A percentile compares a stretch with the other conserved stretches of the same genome.
These are phyloP conservation scores for Tolypeutes matacus DNA, from an alignment of 2,797 vertebrate genomes.

Conservation along the genomic window DNA sequence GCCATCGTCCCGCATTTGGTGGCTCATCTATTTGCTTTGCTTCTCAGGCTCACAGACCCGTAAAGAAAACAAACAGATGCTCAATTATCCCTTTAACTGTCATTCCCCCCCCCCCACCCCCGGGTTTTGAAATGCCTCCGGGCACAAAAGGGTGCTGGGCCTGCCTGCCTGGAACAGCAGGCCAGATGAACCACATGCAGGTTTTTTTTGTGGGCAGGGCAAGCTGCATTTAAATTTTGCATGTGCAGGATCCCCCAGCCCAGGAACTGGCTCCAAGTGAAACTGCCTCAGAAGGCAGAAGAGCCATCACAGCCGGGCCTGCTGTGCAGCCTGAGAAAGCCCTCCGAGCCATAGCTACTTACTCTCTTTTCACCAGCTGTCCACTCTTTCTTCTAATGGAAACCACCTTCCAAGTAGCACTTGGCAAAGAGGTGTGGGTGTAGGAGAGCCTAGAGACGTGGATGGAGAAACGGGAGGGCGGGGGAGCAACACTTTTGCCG, in stretches of 20 bases:
- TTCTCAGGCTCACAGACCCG: not conserved
- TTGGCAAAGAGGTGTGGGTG: not conserved
- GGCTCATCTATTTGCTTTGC: slow-evolving; percentile 19
- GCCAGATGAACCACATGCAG: not conserved
- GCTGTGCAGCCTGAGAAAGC: not conserved
- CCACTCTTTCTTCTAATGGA: not conserved
- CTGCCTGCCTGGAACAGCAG: not conserved
- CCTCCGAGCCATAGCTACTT: not conserved
- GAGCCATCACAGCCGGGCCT: not conserved
- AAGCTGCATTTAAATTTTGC: slow-evolving; percentile 62
- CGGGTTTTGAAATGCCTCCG: not conserved
- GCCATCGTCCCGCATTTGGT: slow-evolving; percentile 37
- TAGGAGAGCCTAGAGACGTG: not conserved
- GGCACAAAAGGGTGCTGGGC: slow-evolving; percentile 11
- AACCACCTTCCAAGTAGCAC: not conserved
- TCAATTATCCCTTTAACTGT: slow-evolving; percentile 19
- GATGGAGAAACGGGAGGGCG: not conserved
- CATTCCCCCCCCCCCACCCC: not conserved
- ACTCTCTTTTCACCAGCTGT: not conserved
- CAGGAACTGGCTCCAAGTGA: not conserved
- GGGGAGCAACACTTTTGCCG: fast-evolving
- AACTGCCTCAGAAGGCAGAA: not conserved
- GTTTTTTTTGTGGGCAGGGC: not conserved
- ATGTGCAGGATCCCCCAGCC: not conserved
- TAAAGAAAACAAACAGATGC: slow-evolving; percentile 59